Base-by-base conservation (phyloP, 2,888 invertebrate species). In the Bhutanitis thaidina region DNA sequence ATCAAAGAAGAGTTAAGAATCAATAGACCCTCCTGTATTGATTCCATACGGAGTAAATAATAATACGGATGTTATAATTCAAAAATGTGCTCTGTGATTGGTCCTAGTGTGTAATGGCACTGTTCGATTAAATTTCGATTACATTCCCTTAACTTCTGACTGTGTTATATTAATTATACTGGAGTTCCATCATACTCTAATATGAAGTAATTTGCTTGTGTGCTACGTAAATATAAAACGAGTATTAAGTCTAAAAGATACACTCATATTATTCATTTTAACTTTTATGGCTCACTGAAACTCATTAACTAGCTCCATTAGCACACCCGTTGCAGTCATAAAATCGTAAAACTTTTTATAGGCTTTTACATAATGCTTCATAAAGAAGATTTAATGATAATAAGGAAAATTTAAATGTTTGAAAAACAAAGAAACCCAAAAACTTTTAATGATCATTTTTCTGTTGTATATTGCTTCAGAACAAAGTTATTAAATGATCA, bases 271-370 rank as follows among this genome's bases (percentile, higher is more conserved):
- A 45, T 45, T 45, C 45, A 43, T 32, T 49, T 49, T 20, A 43
- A 49, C 20, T 37, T 49, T 49, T 38, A 49, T 13, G 13, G 37
- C 14, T 32, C 16, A 43, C 30, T 43, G 32, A 43, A 49, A 43
- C 49, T 49, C 49, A 49, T 49, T 49, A 43, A 43, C 43, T 38
- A 37, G 16, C 49, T 16, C 49, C 49, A 49, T 49, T 49, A 49
- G 30, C 43, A 49, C 37, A 49, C 49, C 37, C 49, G 49, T 43
- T 43, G 38, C 49, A 49, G 43, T 43, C 37, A 43, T 49, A 49
- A 49, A 29, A 49, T 43, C 36, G 49, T 36, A 29, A 36, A 48
- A 30, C 34, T 36, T 48, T 48, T 48, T 49, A 49, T 43, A 49
- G 37, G 16, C 49, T 30, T 49, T 34, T 45, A 37, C 16, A 43